Conservation (phyloP, 2,888 invertebrate species). For the Adineta ricciae region DNA sequence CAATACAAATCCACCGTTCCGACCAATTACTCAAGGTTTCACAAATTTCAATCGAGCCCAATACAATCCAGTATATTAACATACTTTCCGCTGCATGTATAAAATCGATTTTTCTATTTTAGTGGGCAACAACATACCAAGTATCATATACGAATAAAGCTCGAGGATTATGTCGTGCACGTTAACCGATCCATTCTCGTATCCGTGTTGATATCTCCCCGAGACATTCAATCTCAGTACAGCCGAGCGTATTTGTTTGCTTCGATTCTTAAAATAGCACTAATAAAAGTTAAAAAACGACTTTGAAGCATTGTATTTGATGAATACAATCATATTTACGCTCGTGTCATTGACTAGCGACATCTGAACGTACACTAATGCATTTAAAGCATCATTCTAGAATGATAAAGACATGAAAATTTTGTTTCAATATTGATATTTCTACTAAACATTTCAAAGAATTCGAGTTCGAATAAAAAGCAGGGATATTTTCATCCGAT, state of each 20-base stretch:
- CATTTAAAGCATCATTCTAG: background rate
- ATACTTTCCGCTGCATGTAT: background rate
- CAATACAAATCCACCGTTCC: background rate
- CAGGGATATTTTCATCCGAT: background rate
- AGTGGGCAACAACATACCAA: slow-evolving; percentile 11
- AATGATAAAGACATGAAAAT: background rate
- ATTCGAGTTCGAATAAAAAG: background rate
- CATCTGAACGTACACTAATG: background rate
- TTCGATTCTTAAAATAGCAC: too few relatives aligned
- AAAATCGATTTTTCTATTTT: background rate
- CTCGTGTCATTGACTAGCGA: background rate
- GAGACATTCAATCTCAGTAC: too few relatives aligned
- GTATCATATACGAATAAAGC: background rate
- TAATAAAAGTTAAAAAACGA: too few relatives aligned
- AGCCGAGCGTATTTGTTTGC: too few relatives aligned
- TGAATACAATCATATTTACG: too few relatives aligned
- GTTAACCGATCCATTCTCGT: background rate
- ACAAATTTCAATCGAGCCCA: background rate
- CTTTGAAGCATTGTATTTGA: too few relatives aligned
- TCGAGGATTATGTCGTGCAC: slow-evolving; percentile 8
- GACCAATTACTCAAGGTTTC: background rate
- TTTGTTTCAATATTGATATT: background rate
- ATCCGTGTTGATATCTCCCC: too few relatives aligned
- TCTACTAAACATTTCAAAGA: background rate
- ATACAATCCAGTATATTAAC: background rate